Conservation (phyloP, 2,888 invertebrate species). For the Mesorhabditis sp. region DNA sequence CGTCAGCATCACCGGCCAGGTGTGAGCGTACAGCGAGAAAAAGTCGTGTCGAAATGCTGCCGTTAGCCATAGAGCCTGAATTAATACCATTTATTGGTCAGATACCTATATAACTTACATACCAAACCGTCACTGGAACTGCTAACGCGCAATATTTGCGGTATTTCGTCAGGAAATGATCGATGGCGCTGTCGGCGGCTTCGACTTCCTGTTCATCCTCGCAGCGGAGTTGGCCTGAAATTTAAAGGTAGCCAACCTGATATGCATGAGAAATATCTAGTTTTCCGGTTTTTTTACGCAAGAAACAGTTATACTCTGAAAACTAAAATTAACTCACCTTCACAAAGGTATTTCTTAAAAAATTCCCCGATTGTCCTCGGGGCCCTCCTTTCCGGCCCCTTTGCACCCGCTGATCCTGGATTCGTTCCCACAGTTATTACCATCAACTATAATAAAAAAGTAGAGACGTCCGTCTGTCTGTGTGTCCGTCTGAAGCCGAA, state of each 20-base stretch:
- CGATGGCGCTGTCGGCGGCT: conserved; percentile 18
- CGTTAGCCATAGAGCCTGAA: conserved; percentile 22
- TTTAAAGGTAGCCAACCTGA: background rate
- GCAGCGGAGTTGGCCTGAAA: conserved; percentile 20
- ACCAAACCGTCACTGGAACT: conserved; percentile 31
- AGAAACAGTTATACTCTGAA: no score
- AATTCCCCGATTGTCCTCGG: no score
- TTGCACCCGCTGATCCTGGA: no score
- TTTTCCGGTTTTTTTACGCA: no score
- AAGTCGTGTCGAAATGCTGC: conserved; percentile 30
- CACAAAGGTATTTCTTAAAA: no score
- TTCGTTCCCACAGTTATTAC: no score
- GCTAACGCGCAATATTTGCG: conserved; percentile 34
- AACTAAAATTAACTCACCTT: no score
- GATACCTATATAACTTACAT: conserved; percentile 14
- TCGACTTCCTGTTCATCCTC: conserved; percentile 18
- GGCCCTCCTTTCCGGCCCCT: no score
- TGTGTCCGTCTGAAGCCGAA: no score
- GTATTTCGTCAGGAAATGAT: conserved; percentile 23
- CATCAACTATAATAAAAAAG: no score
- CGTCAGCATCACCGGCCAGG: conserved; percentile 52
- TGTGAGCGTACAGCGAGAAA: conserved; percentile 39
- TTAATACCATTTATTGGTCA: background rate
- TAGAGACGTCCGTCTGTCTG: no score
- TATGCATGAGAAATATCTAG: no score